phyloP scores from a whole-genome alignment of 1,140 invertebrate genomes.

The Nasonia vitripennis region DNA sequence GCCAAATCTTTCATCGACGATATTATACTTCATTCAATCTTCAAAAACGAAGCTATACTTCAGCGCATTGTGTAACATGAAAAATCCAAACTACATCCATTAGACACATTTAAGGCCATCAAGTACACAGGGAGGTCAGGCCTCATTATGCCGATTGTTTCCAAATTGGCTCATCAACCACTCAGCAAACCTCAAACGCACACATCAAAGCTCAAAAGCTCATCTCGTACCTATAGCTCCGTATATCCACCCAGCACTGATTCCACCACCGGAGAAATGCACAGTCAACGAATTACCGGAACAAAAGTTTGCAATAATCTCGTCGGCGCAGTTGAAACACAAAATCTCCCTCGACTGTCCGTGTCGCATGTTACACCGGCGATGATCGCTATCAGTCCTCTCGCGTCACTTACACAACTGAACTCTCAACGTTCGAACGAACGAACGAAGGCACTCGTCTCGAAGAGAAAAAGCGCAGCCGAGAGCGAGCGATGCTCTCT shows the following conservation, averaged over 20 bases:
- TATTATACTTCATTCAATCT: no score
- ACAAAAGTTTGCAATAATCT: background rate
- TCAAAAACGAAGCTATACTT: background rate
- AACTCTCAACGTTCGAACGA: background rate
- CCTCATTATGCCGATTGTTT: background rate
- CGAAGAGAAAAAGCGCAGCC: constrained; percentile 4
- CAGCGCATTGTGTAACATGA: background rate
- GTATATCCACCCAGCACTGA: background rate
- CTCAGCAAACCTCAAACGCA: background rate
- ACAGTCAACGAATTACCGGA: background rate
- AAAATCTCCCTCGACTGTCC: background rate
- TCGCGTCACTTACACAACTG: no score
- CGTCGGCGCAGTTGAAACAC: background rate
- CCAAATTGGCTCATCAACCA: background rate
- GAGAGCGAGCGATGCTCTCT: background rate
- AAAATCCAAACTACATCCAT: background rate
- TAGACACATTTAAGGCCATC: background rate
- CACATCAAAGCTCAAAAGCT: background rate
- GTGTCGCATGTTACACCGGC: background rate
- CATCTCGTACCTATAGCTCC: background rate
- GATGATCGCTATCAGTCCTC: background rate
- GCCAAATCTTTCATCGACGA: no score
- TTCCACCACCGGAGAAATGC: background rate
- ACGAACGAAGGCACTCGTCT: background rate
- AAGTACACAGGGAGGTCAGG: background rate